phyloP scores from a whole-genome alignment of 2,797 vertebrate species.

The Euphonia xanthogaster region DNA sequence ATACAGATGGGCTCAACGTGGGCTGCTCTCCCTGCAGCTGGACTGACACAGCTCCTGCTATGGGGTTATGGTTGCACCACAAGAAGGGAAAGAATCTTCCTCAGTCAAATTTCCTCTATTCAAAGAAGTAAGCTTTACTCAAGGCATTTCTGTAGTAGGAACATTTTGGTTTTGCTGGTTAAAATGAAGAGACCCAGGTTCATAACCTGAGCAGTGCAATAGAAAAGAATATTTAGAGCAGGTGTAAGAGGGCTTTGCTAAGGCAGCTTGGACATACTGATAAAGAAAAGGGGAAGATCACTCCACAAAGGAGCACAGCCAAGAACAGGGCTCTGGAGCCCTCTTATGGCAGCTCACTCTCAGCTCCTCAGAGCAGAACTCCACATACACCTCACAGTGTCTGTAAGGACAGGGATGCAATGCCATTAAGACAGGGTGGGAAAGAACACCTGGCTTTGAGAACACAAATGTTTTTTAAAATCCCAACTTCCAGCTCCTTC shows the following conservation, averaged over 20 bases:
- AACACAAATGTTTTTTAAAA: neutral
- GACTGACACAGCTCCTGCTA: neutral
- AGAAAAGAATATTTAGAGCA: neutral
- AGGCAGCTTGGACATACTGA: neutral
- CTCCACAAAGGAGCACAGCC: neutral
- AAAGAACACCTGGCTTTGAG: neutral
- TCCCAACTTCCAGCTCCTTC: neutral
- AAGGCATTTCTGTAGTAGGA: accelerated
- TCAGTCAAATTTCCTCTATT: neutral
- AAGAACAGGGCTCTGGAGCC: slow-evolving; percentile 59
- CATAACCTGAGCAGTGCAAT: neutral
- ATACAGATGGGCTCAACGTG: neutral
- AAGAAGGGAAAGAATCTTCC: neutral
- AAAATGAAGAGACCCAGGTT: neutral
- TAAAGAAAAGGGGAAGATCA: neutral
- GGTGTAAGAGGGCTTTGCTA: neutral
- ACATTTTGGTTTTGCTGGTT: neutral
- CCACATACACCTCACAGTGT: accelerated
- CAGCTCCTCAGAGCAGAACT: neutral
- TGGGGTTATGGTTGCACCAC: accelerated
- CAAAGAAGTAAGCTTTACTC: neutral
- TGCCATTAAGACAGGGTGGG: neutral
- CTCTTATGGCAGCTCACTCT: slow-evolving; percentile 54
- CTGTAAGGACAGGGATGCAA: neutral
- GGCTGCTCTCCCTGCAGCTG: neutral